Evolutionary conservation across 2,113 vertebrate genomes (phyloP).

Genomic region (Oophaga pumilio): DNA sequence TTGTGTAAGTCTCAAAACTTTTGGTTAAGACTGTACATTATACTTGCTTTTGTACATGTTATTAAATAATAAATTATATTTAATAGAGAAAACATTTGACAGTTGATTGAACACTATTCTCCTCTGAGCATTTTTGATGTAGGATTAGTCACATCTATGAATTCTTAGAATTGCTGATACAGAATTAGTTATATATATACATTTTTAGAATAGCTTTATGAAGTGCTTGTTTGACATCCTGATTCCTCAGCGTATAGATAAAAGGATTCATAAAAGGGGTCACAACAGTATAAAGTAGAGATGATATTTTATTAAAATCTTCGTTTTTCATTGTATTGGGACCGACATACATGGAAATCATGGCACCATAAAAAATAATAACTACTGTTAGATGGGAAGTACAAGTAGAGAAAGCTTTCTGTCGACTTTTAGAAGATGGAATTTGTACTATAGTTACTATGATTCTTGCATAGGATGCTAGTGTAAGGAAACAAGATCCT

Average conservation of each 20-base stretch:
- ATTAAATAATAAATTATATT: background rate
- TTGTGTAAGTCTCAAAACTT: too few species aligned
- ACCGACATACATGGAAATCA: slow-evolving; percentile 53
- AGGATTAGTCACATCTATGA: too few species aligned
- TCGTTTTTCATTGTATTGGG: background rate
- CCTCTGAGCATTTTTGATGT: background rate
- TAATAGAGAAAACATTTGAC: background rate
- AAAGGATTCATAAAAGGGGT: slow-evolving; percentile 51
- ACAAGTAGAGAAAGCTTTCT: slow-evolving; percentile 45
- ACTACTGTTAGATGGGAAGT: slow-evolving; percentile 46
- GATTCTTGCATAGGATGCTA: slow-evolving; percentile 39
- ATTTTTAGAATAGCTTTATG: background rate
- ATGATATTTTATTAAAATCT: slow-evolving; percentile 21
- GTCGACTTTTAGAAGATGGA: slow-evolving; percentile 21
- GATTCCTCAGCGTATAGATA: slow-evolving; percentile 46
- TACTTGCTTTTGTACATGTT: background rate
- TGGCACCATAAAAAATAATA: slow-evolving; percentile 49
- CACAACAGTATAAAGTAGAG: slow-evolving; percentile 40
- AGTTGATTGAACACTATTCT: background rate
- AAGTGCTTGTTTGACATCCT: slow-evolving; percentile 41
- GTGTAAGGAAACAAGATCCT: slow-evolving; percentile 32
- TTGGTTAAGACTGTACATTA: background rate
- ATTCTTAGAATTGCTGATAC: background rate
- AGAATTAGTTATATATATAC: background rate
- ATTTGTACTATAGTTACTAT: slow-evolving; percentile 30